Evolutionary conservation across 2,113 vertebrate species (phyloP).

Genomic region (Petrocephalus zakoni): DNA sequence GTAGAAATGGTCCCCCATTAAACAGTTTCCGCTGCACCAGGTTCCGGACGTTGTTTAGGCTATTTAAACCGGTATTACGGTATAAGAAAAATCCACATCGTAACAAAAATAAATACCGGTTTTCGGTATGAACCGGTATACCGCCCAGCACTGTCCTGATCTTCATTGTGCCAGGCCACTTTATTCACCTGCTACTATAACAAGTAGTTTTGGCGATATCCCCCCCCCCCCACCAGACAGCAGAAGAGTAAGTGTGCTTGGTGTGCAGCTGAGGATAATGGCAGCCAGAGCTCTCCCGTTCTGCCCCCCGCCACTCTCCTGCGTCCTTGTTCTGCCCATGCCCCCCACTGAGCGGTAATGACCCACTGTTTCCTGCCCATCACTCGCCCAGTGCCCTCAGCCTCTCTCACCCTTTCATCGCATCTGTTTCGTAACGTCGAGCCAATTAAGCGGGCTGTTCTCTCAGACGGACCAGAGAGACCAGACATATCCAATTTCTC

Average conservation of each 20-base stretch:
- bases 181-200: background rate
- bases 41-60: too few relatives aligned
- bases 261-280: background rate
- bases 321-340: background rate
- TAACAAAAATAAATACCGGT: too few relatives aligned
- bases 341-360: background rate
- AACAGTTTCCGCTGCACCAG: too few relatives aligned
- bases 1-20: too few relatives aligned
- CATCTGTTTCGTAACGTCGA: background rate
- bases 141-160: too few relatives aligned
- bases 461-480: background rate
- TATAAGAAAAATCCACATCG: too few relatives aligned
- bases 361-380: background rate
- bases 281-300: background rate
- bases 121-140: too few relatives aligned
- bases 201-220: background rate
- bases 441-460: background rate
- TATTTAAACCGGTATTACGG: too few relatives aligned
- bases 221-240: background rate
- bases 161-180: too few relatives aligned
- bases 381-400: background rate
- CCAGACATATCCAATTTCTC: background rate
- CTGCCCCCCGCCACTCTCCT: background rate
- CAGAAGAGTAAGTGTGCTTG: background rate
- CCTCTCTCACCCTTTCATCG: background rate